phyloP scores from a whole-genome alignment of 2,888 invertebrate genomes.

The Ctena decussata region DNA sequence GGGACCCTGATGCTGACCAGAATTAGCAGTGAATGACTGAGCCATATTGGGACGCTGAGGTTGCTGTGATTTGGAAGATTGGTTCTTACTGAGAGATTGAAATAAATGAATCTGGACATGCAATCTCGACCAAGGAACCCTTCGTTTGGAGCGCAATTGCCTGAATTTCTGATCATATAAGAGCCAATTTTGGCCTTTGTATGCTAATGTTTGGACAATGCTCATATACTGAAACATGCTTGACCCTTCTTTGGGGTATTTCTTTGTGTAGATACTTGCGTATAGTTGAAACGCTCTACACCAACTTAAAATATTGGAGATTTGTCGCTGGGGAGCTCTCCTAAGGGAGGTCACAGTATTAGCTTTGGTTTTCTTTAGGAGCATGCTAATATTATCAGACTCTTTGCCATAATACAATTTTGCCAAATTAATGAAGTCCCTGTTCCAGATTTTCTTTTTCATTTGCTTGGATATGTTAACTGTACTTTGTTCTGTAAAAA shows the following conservation, averaged over 20 bases:
- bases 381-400: too few relatives aligned
- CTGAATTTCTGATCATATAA: conserved; percentile 19
- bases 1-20: not conserved
- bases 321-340: not conserved
- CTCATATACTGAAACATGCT: conserved; percentile 24
- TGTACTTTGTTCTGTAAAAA: too few relatives aligned
- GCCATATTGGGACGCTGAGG: not conserved
- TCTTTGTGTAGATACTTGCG: conserved; percentile 6
- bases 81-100: not conserved
- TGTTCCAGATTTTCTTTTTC: too few relatives aligned
- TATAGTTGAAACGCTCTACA: conserved; percentile 15
- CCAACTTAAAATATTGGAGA: conserved; percentile 14
- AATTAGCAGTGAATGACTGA: not conserved
- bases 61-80: not conserved
- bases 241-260: not conserved
- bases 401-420: too few relatives aligned
- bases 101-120: conserved; percentile 8
- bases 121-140: conserved; percentile 13
- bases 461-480: too few relatives aligned
- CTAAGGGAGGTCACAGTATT: not conserved
- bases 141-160: not conserved
- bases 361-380: not conserved
- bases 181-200: not conserved
- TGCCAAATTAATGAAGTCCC: too few relatives aligned
- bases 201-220: conserved; percentile 3